Evolutionary conservation across 2,888 invertebrate genomes (phyloP).

Genomic region (Eupsilia transversa): DNA sequence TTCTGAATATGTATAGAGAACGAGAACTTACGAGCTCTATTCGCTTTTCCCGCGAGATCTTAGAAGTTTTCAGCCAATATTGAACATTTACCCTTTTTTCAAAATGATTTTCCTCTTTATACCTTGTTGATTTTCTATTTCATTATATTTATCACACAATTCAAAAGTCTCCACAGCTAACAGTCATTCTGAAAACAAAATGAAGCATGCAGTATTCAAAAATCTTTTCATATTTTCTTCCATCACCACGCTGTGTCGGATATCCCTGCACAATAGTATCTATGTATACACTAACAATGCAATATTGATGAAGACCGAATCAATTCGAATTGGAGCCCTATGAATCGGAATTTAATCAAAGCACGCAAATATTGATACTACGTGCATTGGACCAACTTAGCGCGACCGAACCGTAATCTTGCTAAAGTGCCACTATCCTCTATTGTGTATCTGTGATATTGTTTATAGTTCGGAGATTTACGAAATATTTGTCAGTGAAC

Average conservation of each 20-base stretch:
- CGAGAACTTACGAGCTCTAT: too few species aligned
- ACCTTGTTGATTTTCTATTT: background rate
- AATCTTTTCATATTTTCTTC: constrained; percentile 34
- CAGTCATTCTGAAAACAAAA: background rate
- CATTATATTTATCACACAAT: background rate
- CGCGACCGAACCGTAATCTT: constrained; percentile 53
- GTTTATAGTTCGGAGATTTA: background rate
- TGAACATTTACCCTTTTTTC: background rate
- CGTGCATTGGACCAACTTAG: constrained; percentile 60
- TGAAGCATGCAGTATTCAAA: constrained; percentile 7
- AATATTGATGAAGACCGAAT: constrained; percentile 41
- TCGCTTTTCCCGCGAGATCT: too few species aligned
- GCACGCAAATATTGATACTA: constrained; percentile 61
- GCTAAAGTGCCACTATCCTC: constrained; percentile 40
- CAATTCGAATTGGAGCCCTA: constrained; percentile 43
- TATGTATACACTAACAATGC: constrained; percentile 45
- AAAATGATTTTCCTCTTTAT: background rate
- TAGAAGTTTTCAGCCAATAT: background rate
- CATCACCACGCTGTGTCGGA: constrained; percentile 12
- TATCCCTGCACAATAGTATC: constrained; percentile 28
- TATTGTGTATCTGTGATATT: constrained; percentile 25
- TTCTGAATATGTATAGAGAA: too few species aligned
- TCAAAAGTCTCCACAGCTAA: background rate
- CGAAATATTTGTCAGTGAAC: background rate
- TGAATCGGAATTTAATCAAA: constrained; percentile 65